Percentiles rank a stretch among this genome's conserved stretches.
phyloP scores from a whole-genome alignment of 2,888 invertebrate genomes.

The Clepsis dumicolana region DNA sequence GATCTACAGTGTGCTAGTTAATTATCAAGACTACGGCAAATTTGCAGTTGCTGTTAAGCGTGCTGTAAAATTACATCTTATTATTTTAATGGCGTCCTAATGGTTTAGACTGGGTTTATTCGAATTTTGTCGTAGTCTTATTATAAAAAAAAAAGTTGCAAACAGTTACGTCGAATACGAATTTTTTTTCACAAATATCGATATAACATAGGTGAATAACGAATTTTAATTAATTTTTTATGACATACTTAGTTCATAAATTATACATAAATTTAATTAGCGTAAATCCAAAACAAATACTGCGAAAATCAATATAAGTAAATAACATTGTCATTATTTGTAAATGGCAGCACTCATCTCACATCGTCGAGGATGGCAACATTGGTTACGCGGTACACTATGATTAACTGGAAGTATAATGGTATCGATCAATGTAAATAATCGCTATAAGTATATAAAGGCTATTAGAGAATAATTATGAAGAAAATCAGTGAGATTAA shows the following conservation, averaged over 20 bases:
- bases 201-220: constrained; percentile 61
- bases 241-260: constrained; percentile 52
- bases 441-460: constrained; percentile 74
- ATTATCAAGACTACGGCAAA: constrained; percentile 12
- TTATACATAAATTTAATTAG: constrained; percentile 31
- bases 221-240: constrained; percentile 69
- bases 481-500: constrained; percentile 83
- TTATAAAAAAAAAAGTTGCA: constrained; percentile 40
- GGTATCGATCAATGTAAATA: constrained; percentile 73
- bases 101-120: constrained; percentile 18
- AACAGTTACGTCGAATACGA: constrained; percentile 39
- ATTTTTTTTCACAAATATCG: constrained; percentile 47
- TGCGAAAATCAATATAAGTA: constrained; percentile 27
- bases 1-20: not conserved
- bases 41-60: not conserved
- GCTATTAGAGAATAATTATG: constrained; percentile 78
- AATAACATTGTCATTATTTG: constrained; percentile 37
- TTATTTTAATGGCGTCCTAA: constrained; percentile 17
- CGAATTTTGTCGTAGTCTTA: constrained; percentile 31
- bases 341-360: constrained; percentile 27
- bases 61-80: not conserved
- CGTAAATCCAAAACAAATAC: constrained; percentile 25
- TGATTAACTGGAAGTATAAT: constrained; percentile 58
- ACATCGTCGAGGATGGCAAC: constrained; percentile 15
- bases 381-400: constrained; percentile 29